phyloP scores from a whole-genome alignment of 2,113 vertebrate genomes.

The Sander vitreus region DNA sequence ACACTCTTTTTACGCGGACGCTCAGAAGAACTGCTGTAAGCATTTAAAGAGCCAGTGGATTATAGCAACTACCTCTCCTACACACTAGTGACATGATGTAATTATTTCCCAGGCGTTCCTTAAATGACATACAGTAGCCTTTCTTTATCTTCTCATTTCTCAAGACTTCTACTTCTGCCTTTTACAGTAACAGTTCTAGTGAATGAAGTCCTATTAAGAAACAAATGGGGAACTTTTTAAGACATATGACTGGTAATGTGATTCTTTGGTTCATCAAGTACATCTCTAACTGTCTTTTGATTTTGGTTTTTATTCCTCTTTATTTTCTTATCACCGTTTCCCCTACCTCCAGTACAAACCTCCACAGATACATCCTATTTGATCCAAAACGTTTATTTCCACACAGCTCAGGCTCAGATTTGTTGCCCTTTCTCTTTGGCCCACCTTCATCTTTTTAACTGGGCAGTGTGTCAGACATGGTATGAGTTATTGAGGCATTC shows the following conservation, averaged over 20 bases:
- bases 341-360: background rate
- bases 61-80: background rate
- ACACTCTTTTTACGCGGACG: constrained; percentile 30
- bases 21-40: constrained; percentile 53
- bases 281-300: background rate
- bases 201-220: constrained; percentile 13
- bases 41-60: constrained; percentile 37
- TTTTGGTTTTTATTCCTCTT: constrained; percentile 53
- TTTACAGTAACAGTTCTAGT: background rate
- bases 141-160: background rate
- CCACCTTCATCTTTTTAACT: constrained; percentile 50
- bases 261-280: background rate
- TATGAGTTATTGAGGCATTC: constrained; percentile 73
- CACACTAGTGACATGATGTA: background rate
- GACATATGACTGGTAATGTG: background rate
- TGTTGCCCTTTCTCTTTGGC: constrained; percentile 42
- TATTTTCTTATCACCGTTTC: background rate
- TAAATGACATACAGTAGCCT: background rate
- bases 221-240: constrained; percentile 25
- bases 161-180: constrained; percentile 2
- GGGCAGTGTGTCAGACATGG: constrained; percentile 61
- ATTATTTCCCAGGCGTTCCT: background rate
- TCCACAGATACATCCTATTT: background rate
- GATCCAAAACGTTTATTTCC: background rate
- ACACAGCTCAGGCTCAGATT: constrained; percentile 24